Evolutionary conservation across 2,797 vertebrate species (phyloP).

Genomic region (Manis javanica): DNA sequence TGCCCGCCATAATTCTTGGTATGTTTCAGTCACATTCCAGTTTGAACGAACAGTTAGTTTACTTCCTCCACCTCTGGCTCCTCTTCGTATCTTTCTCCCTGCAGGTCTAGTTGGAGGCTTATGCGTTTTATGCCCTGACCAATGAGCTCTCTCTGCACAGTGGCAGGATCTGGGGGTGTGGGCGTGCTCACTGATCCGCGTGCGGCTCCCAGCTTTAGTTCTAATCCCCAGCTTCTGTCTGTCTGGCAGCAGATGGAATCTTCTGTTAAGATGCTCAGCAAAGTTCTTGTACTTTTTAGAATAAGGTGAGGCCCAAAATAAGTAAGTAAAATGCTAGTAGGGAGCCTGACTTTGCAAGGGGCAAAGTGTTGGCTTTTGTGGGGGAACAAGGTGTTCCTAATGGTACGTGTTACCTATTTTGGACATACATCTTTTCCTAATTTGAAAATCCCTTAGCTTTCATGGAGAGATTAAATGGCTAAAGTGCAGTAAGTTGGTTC

Average conservation of each 20-base stretch:
- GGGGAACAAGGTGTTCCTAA: slow-evolving; percentile 60
- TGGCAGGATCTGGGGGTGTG: slow-evolving; percentile 75
- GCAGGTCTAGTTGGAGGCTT: slow-evolving; percentile 36
- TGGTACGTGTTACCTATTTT: slow-evolving; percentile 87
- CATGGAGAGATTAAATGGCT: slow-evolving; percentile 4
- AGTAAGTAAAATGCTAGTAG: slow-evolving; percentile 52
- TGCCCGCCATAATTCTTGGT: slow-evolving; percentile 63
- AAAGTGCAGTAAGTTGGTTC: slow-evolving; percentile 25
- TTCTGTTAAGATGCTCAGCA: slow-evolving; percentile 82
- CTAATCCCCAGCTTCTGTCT: slow-evolving; percentile 92
- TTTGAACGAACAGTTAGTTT: slow-evolving; percentile 68
- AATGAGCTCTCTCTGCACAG: slow-evolving; percentile 82
- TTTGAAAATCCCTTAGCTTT: slow-evolving; percentile 14
- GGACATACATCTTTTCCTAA: slow-evolving; percentile 53
- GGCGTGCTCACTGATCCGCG: slow-evolving; percentile 84
- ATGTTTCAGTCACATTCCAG: not conserved
- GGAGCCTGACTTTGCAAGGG: slow-evolving; percentile 65
- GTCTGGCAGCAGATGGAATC: slow-evolving; percentile 85
- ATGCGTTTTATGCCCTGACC: slow-evolving; percentile 41
- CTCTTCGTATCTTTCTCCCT: slow-evolving; percentile 39
- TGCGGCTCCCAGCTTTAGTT: slow-evolving; percentile 87
- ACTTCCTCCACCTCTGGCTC: slow-evolving; percentile 72
- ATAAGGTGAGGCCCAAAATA: not conserved
- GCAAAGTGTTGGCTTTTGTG: slow-evolving; percentile 67
- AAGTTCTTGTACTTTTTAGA: slow-evolving; percentile 58